Percentiles rank a stretch among this genome's conserved stretches.
phyloP scores from a whole-genome alignment of 2,888 invertebrate species.

The Brachylomia viminalis region DNA sequence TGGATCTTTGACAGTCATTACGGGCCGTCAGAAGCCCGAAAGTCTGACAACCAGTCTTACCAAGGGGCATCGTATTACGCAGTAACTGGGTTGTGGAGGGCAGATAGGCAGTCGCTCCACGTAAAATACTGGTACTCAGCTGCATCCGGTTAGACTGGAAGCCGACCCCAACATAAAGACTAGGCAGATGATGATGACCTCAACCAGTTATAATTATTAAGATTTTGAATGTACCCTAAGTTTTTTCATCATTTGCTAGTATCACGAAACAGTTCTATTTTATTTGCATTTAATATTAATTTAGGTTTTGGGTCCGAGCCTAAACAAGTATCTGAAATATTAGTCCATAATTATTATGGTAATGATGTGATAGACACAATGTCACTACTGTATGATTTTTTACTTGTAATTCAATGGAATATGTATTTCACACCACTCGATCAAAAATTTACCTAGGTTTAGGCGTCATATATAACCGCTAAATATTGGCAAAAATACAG shows the following conservation, averaged over 20 bases:
- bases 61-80: too few relatives aligned
- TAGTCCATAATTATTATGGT: slow-evolving; percentile 72
- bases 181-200: too few relatives aligned
- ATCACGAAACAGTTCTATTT: slow-evolving; percentile 73
- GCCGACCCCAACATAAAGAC: too few relatives aligned
- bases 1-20: too few relatives aligned
- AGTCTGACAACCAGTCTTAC: too few relatives aligned
- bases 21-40: too few relatives aligned
- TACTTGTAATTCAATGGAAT: slow-evolving; percentile 55
- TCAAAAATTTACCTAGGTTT: slow-evolving; percentile 59
- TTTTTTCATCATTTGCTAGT: slow-evolving; percentile 72
- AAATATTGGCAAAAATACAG: slow-evolving; percentile 39
- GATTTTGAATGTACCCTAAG: neutral
- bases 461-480: slow-evolving; percentile 31
- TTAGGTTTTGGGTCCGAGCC: slow-evolving; percentile 82
- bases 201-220: slow-evolving; percentile 22
- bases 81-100: too few relatives aligned
- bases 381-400: slow-evolving; percentile 67
- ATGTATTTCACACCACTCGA: slow-evolving; percentile 53
- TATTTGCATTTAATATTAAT: slow-evolving; percentile 84
- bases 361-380: slow-evolving; percentile 76
- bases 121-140: too few relatives aligned
- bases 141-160: too few relatives aligned
- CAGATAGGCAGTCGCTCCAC: too few relatives aligned
- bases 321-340: slow-evolving; percentile 77